Conservation (phyloP, 1,140 invertebrate genomes). For the Luehdorfia chinensis region DNA sequence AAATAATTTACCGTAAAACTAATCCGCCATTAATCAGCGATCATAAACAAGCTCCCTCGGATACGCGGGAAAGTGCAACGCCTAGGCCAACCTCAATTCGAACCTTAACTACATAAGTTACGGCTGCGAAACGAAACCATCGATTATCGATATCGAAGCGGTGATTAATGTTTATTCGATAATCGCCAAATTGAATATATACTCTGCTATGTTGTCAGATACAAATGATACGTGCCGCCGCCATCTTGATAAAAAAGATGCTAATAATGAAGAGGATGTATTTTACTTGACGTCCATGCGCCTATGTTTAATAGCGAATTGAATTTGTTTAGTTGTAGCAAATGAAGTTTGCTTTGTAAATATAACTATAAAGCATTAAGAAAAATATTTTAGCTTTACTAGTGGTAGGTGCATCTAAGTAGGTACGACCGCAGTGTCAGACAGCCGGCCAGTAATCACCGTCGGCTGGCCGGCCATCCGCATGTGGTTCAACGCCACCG, state of each 20-base stretch:
- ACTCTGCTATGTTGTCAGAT: not conserved
- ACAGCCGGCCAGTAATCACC: too few species aligned
- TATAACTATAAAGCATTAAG: too few species aligned
- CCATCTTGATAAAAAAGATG: slow-evolving; percentile 10
- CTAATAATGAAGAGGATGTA: not conserved
- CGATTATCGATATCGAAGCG: slow-evolving; percentile 9
- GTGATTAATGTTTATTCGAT: slow-evolving; percentile 11
- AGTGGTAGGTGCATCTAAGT: too few species aligned
- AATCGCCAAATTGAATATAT: slow-evolving; percentile 16
- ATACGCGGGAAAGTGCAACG: slow-evolving; percentile 11
- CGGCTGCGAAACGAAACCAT: slow-evolving; percentile 4
- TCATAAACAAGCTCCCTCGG: slow-evolving; percentile 14
- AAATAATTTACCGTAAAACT: slow-evolving; percentile 8
- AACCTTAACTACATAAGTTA: not conserved
- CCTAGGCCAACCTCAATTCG: not conserved
- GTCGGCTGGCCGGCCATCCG: too few species aligned
- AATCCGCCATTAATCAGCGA: slow-evolving; percentile 15
- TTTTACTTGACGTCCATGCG: not conserved
- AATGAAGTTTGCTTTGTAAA: too few species aligned
- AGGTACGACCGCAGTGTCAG: too few species aligned
- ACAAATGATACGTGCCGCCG: slow-evolving; percentile 5
- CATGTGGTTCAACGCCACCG: too few species aligned
- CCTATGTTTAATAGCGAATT: not conserved
- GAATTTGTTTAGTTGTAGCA: too few species aligned
- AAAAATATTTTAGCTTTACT: too few species aligned